Conservation (phyloP, 2,888 invertebrate species). For the Endomychus coccineus region DNA sequence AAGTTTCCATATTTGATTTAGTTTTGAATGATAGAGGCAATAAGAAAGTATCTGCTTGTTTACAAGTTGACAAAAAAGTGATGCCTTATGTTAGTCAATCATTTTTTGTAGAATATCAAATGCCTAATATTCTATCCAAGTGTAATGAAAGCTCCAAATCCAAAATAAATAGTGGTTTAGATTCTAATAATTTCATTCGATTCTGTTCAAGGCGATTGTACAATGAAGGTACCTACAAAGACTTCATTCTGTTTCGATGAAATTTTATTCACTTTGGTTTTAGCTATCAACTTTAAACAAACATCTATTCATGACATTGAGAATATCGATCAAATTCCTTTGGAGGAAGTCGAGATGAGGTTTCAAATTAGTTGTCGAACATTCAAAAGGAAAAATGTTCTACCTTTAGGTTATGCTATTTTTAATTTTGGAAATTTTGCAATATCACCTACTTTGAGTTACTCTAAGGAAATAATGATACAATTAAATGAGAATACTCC, state of each 20-base stretch:
- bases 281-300: conserved; percentile 45
- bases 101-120: conserved; percentile 45
- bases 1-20: conserved; percentile 42
- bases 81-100: conserved; percentile 31
- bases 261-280: no score
- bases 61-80: conserved; percentile 18
- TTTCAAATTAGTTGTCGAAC: conserved; percentile 45
- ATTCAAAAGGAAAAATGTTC: conserved; percentile 42
- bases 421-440: conserved; percentile 40
- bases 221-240: conserved; percentile 39
- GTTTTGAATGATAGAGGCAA: conserved; percentile 43
- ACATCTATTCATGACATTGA: conserved; percentile 41
- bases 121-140: conserved; percentile 36
- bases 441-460: conserved; percentile 36
- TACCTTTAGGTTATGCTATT: conserved; percentile 42
- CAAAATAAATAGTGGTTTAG: conserved; percentile 37
- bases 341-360: conserved; percentile 35
- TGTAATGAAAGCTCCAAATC: conserved; percentile 29
- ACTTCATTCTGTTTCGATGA: no score
- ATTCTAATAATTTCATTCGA: conserved; percentile 37
- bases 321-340: conserved; percentile 34
- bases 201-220: conserved; percentile 42
- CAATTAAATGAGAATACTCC: conserved; percentile 41
- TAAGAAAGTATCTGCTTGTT: conserved; percentile 36
- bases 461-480: conserved; percentile 40